phyloP scores from a whole-genome alignment of 2,888 invertebrate species.

The Koerneria pararmatus region DNA sequence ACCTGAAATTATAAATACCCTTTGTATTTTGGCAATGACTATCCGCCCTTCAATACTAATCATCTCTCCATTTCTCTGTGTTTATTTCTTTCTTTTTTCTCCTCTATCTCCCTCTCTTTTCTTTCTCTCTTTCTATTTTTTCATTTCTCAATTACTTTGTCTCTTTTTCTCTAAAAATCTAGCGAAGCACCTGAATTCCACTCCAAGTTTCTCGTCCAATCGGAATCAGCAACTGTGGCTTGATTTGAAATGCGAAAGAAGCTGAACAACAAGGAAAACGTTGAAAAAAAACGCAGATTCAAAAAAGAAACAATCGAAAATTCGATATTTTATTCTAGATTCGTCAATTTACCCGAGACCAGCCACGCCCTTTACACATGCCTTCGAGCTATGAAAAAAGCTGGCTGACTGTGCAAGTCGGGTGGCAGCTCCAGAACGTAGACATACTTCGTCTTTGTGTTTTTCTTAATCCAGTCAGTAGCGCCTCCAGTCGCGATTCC shows the following conservation, averaged over 20 bases:
- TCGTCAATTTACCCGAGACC: not conserved
- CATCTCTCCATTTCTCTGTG: no score
- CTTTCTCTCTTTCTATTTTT: no score
- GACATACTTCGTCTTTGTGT: conserved; percentile 55
- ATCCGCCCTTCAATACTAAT: no score
- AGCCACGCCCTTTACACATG: not conserved
- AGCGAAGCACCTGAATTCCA: conserved; percentile 40
- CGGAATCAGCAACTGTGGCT: conserved; percentile 52
- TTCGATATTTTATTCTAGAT: not conserved
- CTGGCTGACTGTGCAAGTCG: conserved; percentile 43
- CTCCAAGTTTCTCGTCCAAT: conserved; percentile 47
- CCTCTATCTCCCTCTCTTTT: no score
- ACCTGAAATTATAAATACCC: conserved; percentile 24
- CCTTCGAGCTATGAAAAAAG: conserved; percentile 2
- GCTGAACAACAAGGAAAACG: conserved; percentile 42
- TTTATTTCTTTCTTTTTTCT: no score
- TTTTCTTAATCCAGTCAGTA: conserved; percentile 58
- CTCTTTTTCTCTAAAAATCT: no score
- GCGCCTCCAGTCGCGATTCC: conserved; percentile 57
- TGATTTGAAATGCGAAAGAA: conserved; percentile 59
- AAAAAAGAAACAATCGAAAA: no score
- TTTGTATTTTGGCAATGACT: no score
- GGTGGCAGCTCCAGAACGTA: conserved; percentile 59
- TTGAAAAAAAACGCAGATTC: no score
- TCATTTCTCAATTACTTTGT: no score